Percentiles rank a stretch among this genome's conserved stretches.
phyloP scores from a whole-genome alignment of 2,797 vertebrate genomes.

The Pseudochaenichthys georgianus region DNA sequence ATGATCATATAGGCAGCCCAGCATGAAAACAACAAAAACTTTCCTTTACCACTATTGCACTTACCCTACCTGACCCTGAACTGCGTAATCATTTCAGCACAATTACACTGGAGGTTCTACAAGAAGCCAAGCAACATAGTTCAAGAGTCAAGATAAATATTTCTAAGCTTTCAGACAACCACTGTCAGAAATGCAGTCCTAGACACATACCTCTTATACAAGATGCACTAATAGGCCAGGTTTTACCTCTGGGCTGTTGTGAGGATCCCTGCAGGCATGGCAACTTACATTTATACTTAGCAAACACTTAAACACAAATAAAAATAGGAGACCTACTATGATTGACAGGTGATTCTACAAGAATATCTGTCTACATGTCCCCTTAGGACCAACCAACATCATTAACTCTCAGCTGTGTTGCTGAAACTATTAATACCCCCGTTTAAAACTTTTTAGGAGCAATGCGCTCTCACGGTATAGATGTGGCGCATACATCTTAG shows the following conservation, averaged over 20 bases:
- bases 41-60: not conserved
- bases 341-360: constrained; percentile 59
- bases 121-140: not conserved
- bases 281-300: constrained; percentile 32
- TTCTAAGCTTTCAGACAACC: constrained; percentile 8
- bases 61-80: constrained; percentile 3
- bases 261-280: constrained; percentile 33
- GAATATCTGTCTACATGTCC: constrained; percentile 51
- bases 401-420: constrained; percentile 43
- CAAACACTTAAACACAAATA: constrained; percentile 28
- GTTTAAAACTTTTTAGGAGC: not conserved
- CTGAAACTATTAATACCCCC: constrained; percentile 48
- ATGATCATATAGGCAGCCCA: not conserved
- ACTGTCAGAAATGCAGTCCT: constrained; percentile 4
- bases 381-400: constrained; percentile 47
- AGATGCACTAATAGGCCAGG: constrained; percentile 26
- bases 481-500: too few species aligned
- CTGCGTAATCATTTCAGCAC: constrained; percentile 7
- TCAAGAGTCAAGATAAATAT: not conserved
- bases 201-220: constrained; percentile 18
- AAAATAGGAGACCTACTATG: constrained; percentile 25
- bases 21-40: not conserved
- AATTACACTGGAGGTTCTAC: not conserved
- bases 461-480: too few species aligned
- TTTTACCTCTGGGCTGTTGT: constrained; percentile 33